Evolutionary conservation across 2,888 invertebrate genomes (phyloP).

Genomic region (Reticulitermes lucifugus): DNA sequence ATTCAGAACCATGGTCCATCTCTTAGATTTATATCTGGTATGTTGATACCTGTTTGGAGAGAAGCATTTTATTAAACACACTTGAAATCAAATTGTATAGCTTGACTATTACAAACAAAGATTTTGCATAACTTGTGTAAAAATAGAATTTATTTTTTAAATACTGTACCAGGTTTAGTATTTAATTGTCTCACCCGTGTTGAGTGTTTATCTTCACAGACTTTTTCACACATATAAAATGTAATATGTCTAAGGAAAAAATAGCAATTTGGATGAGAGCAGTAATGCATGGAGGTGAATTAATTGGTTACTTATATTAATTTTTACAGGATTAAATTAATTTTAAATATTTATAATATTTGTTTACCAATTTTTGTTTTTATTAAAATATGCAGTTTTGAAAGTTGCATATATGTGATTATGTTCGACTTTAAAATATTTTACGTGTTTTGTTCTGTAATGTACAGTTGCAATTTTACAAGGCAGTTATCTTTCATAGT

Average conservation of each 20-base stretch:
- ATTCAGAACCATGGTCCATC: not conserved
- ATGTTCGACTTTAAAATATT: not conserved
- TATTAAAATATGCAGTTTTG: not conserved
- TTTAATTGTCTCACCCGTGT: not conserved
- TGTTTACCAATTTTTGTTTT: not conserved
- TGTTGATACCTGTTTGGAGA: not conserved
- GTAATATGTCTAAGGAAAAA: not conserved
- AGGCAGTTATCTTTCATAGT: constrained; percentile 34
- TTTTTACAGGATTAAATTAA: not conserved
- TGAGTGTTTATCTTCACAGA: too few relatives aligned
- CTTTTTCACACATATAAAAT: not conserved
- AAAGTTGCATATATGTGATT: not conserved
- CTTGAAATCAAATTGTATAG: not conserved
- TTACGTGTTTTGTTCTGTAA: not conserved
- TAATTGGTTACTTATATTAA: not conserved
- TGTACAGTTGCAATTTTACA: constrained; percentile 43
- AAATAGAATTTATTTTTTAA: not conserved
- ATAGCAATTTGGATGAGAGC: not conserved
- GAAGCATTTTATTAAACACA: not conserved
- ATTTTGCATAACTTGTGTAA: not conserved
- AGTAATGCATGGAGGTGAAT: not conserved
- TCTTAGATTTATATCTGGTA: not conserved
- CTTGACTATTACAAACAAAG: not conserved
- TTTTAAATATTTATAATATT: not conserved
- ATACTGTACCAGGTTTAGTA: not conserved